A percentile compares a stretch with the other conserved stretches of the same genome.
Conservation (phyloP, 2,113 vertebrate genomes). For the Nesogale talazaci region DNA sequence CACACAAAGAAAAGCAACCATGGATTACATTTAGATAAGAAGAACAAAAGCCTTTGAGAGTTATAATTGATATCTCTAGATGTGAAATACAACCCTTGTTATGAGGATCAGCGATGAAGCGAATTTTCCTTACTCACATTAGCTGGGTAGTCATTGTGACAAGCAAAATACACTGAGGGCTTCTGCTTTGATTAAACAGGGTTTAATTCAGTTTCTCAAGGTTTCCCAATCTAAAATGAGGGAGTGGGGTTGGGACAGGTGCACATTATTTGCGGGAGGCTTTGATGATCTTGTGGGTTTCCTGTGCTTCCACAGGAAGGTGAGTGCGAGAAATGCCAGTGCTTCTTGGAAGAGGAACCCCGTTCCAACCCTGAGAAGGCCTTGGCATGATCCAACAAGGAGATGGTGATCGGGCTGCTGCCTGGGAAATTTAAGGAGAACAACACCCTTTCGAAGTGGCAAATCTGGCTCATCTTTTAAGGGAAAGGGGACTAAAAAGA, state of each 20-base stretch:
- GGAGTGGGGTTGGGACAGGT: background rate
- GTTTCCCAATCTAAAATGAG: background rate
- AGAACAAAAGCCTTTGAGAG: background rate
- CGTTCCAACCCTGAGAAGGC: background rate
- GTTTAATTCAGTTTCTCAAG: background rate
- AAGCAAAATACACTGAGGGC: background rate
- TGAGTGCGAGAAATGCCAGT: background rate
- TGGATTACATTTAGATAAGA: background rate
- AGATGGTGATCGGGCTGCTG: background rate
- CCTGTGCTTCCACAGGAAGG: background rate
- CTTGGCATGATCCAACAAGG: background rate
- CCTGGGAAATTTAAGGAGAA: constrained; percentile 5
- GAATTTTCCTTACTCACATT: background rate
- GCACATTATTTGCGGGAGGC: background rate
- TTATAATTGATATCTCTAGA: background rate
- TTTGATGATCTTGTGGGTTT: background rate
- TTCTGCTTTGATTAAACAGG: background rate
- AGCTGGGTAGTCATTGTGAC: background rate
- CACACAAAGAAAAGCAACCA: background rate
- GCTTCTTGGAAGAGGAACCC: background rate
- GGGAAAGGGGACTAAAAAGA: background rate
- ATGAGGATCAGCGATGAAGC: background rate
- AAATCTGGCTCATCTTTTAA: background rate
- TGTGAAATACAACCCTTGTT: background rate
- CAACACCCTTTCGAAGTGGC: background rate